Conservation (phyloP, 2,113 vertebrate genomes). For the Dipodomys merriami region DNA sequence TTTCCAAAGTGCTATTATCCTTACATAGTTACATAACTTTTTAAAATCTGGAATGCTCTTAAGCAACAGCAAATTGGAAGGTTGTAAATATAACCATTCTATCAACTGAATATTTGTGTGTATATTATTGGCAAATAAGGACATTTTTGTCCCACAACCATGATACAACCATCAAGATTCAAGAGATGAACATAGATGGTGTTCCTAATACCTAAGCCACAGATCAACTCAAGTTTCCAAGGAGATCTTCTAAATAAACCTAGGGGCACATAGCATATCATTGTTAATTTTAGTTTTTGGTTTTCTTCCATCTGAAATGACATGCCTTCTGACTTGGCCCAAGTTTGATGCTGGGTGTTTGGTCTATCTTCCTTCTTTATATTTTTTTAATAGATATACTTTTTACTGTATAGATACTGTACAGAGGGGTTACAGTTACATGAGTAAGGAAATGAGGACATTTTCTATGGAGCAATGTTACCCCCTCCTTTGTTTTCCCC, state of each 20-base stretch:
- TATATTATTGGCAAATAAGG: slow-evolving; percentile 6
- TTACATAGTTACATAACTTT: not conserved
- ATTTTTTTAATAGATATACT: too few relatives aligned
- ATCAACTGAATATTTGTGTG: not conserved
- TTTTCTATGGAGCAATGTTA: too few relatives aligned
- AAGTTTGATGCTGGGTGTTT: not conserved
- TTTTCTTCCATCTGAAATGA: not conserved
- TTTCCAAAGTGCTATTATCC: not conserved
- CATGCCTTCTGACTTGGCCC: not conserved
- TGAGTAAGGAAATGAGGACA: too few relatives aligned
- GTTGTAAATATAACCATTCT: not conserved
- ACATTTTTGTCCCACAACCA: not conserved
- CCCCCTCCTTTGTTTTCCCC: too few relatives aligned
- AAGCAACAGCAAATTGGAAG: slow-evolving; percentile 1
- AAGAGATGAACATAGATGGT: not conserved
- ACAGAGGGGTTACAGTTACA: too few relatives aligned
- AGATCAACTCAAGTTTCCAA: not conserved
- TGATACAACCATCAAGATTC: not conserved
- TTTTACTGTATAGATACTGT: too few relatives aligned
- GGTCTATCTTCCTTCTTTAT: accelerated
- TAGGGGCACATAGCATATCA: not conserved
- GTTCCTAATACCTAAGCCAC: not conserved
- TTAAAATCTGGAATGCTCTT: not conserved
- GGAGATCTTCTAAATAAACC: not conserved
- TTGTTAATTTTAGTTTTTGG: not conserved